These are phyloP conservation scores for Albula glossodonta DNA, from an alignment of 2,113 vertebrate species.

Conservation along the genomic window DNA sequence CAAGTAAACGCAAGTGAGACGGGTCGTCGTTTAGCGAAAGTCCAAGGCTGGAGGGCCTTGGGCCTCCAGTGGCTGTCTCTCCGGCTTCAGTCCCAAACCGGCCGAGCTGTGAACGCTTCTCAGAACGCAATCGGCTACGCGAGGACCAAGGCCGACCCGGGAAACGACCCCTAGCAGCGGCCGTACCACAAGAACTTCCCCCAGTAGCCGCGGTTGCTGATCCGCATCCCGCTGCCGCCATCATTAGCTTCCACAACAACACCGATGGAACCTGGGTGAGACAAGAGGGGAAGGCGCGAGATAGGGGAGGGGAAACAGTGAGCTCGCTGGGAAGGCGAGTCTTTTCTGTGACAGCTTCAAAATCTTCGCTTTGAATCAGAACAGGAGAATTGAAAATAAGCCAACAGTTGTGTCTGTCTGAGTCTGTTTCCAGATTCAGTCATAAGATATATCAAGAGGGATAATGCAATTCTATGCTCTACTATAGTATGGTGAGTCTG, in stretches of 20 bases:
- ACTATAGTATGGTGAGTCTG: not conserved
- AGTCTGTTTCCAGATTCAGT: not conserved
- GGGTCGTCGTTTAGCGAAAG: slow-evolving; percentile 78
- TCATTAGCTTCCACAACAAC: slow-evolving; percentile 83
- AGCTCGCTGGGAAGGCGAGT: slow-evolving; percentile 67
- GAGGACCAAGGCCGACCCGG: slow-evolving; percentile 84
- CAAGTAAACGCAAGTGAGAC: slow-evolving; percentile 81
- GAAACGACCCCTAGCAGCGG: slow-evolving; percentile 84
- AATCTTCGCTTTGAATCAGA: not conserved
- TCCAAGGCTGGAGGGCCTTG: slow-evolving; percentile 78
- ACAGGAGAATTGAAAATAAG: not conserved
- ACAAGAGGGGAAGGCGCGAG: slow-evolving; percentile 78
- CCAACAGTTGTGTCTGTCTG: not conserved
- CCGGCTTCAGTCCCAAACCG: slow-evolving; percentile 72
- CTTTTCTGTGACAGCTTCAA: not conserved
- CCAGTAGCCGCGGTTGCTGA: slow-evolving; percentile 83
- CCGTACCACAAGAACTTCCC: slow-evolving; percentile 72
- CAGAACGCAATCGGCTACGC: slow-evolving; percentile 75
- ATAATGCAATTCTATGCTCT: not conserved
- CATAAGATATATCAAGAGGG: not conserved
- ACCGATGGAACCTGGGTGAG: slow-evolving; percentile 65
- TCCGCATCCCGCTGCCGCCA: slow-evolving; percentile 86
- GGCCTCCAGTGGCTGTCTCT: slow-evolving; percentile 77
- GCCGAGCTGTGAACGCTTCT: slow-evolving; percentile 76
- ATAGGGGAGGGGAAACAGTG: slow-evolving; percentile 65